Conservation (phyloP, 92 coral and sea anemone species). For the Bergia puertoricense region DNA sequence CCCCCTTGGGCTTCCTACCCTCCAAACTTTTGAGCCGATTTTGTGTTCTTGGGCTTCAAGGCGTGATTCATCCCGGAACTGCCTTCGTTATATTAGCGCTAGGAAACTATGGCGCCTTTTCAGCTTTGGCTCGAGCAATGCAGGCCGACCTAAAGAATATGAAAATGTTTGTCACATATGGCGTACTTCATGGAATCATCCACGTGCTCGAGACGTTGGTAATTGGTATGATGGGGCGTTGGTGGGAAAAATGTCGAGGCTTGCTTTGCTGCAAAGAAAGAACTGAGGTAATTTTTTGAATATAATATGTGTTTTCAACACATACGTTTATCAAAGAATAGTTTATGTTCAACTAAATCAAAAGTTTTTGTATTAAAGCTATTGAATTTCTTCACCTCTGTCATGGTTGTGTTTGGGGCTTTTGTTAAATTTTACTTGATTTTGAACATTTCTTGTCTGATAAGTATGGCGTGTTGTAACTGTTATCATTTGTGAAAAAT, state of each 20-base stretch:
- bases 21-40: too few relatives aligned
- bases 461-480: too few relatives aligned
- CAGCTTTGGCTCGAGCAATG: slow-evolving; percentile 7
- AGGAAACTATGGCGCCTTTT: slow-evolving; percentile 1
- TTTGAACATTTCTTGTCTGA: too few relatives aligned
- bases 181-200: background rate
- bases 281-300: background rate
- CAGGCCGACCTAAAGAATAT: too few relatives aligned
- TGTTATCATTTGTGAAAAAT: too few relatives aligned
- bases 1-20: slow-evolving; percentile 19
- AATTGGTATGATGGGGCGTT: background rate
- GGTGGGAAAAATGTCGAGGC: background rate
- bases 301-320: background rate
- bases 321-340: background rate
- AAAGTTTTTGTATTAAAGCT: too few relatives aligned
- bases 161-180: too few relatives aligned
- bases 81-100: slow-evolving; percentile 9
- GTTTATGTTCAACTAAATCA: background rate
- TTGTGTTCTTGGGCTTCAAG: too few relatives aligned
- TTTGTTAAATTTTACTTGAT: too few relatives aligned
- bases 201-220: slow-evolving; percentile 1
- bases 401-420: too few relatives aligned
- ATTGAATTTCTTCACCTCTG: too few relatives aligned
- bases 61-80: slow-evolving; percentile 9
- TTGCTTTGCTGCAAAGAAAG: too few relatives aligned